A percentile compares a stretch with the other conserved stretches of the same genome.
Evolutionary conservation across 2,888 invertebrate species (phyloP).

Genomic region (Melanostoma mellinum): DNA sequence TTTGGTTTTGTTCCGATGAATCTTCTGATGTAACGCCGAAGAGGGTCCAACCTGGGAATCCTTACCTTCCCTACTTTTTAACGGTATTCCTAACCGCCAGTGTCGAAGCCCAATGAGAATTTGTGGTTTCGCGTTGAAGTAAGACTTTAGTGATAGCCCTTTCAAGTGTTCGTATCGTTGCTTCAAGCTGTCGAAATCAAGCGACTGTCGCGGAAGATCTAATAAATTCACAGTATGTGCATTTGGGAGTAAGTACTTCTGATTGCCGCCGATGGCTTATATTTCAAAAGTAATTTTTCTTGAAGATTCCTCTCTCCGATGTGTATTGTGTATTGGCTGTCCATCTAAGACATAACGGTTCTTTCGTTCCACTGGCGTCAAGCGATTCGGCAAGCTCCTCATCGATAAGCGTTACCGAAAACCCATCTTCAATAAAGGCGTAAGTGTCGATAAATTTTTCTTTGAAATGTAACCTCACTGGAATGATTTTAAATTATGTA

Average conservation of each 20-base stretch:
- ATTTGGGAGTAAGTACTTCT: constrained; percentile 12
- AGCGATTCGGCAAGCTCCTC: constrained; percentile 17
- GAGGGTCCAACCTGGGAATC: constrained; percentile 18
- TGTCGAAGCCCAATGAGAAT: constrained; percentile 18
- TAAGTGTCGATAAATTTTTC: constrained; percentile 17
- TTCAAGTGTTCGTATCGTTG: not conserved
- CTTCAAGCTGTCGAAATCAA: not conserved
- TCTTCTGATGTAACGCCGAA: constrained; percentile 1
- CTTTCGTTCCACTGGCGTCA: not conserved
- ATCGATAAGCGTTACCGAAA: constrained; percentile 14
- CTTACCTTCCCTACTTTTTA: constrained; percentile 15
- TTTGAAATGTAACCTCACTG: constrained; percentile 7
- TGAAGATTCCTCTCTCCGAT: constrained; percentile 8
- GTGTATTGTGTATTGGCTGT: constrained; percentile 5
- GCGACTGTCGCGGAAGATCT: constrained; percentile 22
- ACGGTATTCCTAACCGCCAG: constrained; percentile 1
- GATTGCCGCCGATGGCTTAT: not conserved
- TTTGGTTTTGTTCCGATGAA: not conserved
- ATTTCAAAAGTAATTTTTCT: constrained; percentile 14
- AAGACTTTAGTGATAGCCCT: constrained; percentile 15
- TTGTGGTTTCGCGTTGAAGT: constrained; percentile 20
- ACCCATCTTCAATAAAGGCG: constrained; percentile 28
- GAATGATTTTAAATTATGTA: constrained; percentile 10
- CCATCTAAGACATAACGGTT: constrained; percentile 28
- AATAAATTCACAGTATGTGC: not conserved